Percentiles rank a stretch among this genome's conserved stretches.
These are phyloP conservation scores for Choreutis nemorana DNA, from an alignment of 2,888 invertebrate species.

Conservation along the genomic window DNA sequence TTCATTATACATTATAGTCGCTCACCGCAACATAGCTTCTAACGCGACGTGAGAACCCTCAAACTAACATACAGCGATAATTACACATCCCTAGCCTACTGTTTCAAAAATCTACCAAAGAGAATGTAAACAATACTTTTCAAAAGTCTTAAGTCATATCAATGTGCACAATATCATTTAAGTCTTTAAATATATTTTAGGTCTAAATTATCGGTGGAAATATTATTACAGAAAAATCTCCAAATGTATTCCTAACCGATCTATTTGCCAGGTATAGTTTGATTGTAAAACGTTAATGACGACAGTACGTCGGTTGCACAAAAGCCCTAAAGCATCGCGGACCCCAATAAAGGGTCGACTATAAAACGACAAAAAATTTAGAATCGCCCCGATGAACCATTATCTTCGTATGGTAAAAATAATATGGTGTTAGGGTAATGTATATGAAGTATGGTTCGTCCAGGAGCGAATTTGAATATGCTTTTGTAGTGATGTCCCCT, in stretches of 20 bases:
- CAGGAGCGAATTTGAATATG: constrained; percentile 63
- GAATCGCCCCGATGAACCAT: constrained; percentile 65
- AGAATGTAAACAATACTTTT: background rate
- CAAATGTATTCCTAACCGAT: too few relatives aligned
- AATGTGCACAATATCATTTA: too few relatives aligned
- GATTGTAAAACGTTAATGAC: constrained; percentile 55
- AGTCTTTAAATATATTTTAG: too few relatives aligned
- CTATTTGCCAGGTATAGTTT: too few relatives aligned
- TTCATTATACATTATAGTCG: constrained; percentile 28
- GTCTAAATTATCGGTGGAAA: too few relatives aligned
- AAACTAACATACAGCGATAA: constrained; percentile 16
- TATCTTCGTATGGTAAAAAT: constrained; percentile 64
- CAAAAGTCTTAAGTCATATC: too few relatives aligned
- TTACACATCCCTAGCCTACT: too few relatives aligned
- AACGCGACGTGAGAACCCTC: constrained; percentile 15
- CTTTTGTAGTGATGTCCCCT: constrained; percentile 40
- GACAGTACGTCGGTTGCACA: constrained; percentile 47
- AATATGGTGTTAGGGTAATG: constrained; percentile 65
- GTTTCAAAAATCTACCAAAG: background rate
- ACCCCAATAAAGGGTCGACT: constrained; percentile 48
- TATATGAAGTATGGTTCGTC: constrained; percentile 59
- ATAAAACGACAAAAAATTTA: constrained; percentile 42
- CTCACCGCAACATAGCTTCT: constrained; percentile 3
- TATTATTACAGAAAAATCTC: too few relatives aligned
- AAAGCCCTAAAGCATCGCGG: constrained; percentile 57